Percentiles rank a stretch among this genome's conserved stretches.
Evolutionary conservation across 2,888 invertebrate genomes (phyloP).

Genomic region (Cerceris rybyensis): DNA sequence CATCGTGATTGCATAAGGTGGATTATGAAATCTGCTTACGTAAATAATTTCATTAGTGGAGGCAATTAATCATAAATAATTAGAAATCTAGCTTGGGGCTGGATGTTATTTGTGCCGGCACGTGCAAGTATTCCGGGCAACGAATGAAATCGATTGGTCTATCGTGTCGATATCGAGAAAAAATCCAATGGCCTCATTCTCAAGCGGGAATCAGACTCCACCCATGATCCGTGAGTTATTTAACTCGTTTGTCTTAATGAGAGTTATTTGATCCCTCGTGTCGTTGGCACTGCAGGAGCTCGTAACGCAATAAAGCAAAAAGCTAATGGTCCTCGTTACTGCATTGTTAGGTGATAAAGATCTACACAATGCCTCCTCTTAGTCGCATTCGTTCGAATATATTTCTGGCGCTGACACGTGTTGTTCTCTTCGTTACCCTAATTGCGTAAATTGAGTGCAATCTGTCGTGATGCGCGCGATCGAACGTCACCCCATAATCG

Average conservation of each 20-base stretch:
- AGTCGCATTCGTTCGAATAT: slow-evolving; percentile 43
- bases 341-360: slow-evolving; percentile 69
- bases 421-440: slow-evolving; percentile 59
- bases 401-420: slow-evolving; percentile 52
- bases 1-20: too few relatives aligned
- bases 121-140: too few relatives aligned
- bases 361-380: slow-evolving; percentile 54
- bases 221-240: slow-evolving; percentile 55
- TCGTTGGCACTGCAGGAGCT: slow-evolving; percentile 63
- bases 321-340: slow-evolving; percentile 67
- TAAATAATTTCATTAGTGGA: too few relatives aligned
- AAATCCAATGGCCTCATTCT: slow-evolving; percentile 2
- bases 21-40: too few relatives aligned
- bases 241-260: slow-evolving; percentile 69
- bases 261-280: slow-evolving; percentile 68
- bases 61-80: too few relatives aligned
- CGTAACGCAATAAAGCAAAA: slow-evolving; percentile 69
- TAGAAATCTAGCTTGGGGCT: too few relatives aligned
- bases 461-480: slow-evolving; percentile 54
- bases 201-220: slow-evolving; percentile 4
- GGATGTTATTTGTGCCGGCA: too few relatives aligned
- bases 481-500: slow-evolving; percentile 50
- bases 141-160: not conserved
- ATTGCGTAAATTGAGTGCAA: slow-evolving; percentile 63
- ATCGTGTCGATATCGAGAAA: slow-evolving; percentile 1